Conservation (phyloP, 2,113 vertebrate species). For the Leptobrachium ailaonicum region DNA sequence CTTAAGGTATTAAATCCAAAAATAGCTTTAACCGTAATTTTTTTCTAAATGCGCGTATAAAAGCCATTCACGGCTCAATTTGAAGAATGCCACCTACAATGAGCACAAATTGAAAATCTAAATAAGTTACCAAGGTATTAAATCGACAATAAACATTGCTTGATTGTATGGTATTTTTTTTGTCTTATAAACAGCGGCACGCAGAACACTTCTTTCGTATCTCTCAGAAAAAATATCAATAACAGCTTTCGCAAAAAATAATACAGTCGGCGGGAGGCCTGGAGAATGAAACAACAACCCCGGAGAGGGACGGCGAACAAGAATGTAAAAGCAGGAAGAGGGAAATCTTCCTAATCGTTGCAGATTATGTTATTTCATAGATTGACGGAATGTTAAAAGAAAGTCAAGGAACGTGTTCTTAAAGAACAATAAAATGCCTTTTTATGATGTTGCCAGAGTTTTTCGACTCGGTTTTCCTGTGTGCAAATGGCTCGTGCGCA, state of each 20-base stretch:
- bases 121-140: slow-evolving; percentile 35
- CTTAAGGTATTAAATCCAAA: neutral
- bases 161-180: slow-evolving; percentile 19
- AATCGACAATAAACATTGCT: slow-evolving; percentile 20
- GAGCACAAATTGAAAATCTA: slow-evolving; percentile 23
- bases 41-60: neutral
- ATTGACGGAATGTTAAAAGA: neutral
- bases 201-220: slow-evolving; percentile 16
- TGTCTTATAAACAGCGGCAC: slow-evolving; percentile 22
- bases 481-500: no score
- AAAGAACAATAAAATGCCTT: neutral
- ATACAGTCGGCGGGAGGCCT: slow-evolving; percentile 23
- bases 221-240: slow-evolving; percentile 39
- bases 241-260: slow-evolving; percentile 23
- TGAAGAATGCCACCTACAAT: slow-evolving; percentile 2
- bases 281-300: slow-evolving; percentile 9
- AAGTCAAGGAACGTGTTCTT: neutral
- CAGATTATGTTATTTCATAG: slow-evolving; percentile 1
- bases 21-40: no score
- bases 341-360: slow-evolving; percentile 23
- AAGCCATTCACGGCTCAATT: neutral
- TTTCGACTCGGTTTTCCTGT: neutral
- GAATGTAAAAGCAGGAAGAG: slow-evolving; percentile 14
- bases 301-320: slow-evolving; percentile 1
- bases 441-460: neutral